These are phyloP conservation scores for Opisthocomus hoazin DNA, from an alignment of 2,113 vertebrate species.

Conservation along the genomic window DNA sequence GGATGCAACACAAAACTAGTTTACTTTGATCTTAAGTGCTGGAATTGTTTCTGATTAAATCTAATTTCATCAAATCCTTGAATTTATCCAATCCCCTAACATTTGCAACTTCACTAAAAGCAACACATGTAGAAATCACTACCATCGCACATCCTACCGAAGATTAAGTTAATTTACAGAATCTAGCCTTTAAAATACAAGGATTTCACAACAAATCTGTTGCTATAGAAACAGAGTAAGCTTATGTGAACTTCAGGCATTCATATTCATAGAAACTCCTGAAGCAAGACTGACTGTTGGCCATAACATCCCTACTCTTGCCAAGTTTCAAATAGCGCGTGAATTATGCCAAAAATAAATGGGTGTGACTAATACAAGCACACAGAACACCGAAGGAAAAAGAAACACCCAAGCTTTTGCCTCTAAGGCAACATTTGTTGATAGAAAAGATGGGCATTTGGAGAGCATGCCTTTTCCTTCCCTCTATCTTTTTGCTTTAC, in stretches of 20 bases:
- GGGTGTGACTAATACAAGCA: constrained; percentile 79
- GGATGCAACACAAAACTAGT: background rate
- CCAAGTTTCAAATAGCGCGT: constrained; percentile 74
- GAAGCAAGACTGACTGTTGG: constrained; percentile 78
- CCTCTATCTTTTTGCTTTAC: constrained; percentile 65
- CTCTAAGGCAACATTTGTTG: constrained; percentile 69
- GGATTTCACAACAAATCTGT: constrained; percentile 74
- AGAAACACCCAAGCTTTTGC: constrained; percentile 62
- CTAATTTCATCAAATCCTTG: background rate
- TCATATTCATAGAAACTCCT: constrained; percentile 78
- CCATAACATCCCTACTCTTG: constrained; percentile 69
- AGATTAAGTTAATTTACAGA: constrained; percentile 65
- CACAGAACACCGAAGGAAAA: constrained; percentile 58
- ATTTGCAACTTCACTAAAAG: constrained; percentile 9
- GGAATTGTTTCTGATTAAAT: background rate
- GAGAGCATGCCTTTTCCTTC: constrained; percentile 36
- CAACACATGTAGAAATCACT: constrained; percentile 24
- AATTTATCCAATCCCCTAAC: background rate
- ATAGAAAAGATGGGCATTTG: constrained; percentile 62
- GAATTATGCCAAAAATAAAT: constrained; percentile 79
- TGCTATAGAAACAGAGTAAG: constrained; percentile 72
- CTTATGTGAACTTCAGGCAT: constrained; percentile 76
- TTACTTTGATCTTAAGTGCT: background rate
- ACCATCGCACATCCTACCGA: constrained; percentile 38
- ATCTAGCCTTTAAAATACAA: constrained; percentile 66